Evolutionary conservation across 2,888 invertebrate species (phyloP), one percentile per base, ranked within the genome.

Genomic region (Liodrosophila aerea): DNA sequence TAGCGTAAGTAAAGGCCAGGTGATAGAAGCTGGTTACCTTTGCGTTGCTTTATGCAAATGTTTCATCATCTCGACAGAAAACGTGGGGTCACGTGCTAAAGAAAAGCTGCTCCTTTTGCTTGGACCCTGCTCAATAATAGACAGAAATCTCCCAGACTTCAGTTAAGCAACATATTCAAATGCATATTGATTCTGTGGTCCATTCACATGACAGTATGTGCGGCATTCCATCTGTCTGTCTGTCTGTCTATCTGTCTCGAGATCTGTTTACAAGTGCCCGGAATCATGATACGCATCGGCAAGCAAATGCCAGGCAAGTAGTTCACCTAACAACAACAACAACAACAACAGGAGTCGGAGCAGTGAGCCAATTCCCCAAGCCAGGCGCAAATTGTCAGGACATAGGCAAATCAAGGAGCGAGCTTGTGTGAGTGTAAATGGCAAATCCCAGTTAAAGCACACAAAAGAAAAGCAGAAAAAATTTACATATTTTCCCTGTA

Each of bases 101-200:
- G 13, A 54, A 60, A 76, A 64, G 60, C 63, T 57, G 58, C 47
- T 60, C 52, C 54, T 41, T 13, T 9, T 34, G n/a, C 13, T 2
- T 8, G 0, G 8, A 29, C 29, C 29, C 29, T 7, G 29, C 29
- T 7, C 29, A 29, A 47, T 29, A 63, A 49, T 44, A 44, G 44
- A 46, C 16, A 56, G 41, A 49, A 47, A 30, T 36, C 34, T 13
- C 7, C 16, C 52, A 41, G 47, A 43, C 39, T 43, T n/a, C 54
- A 41, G 45, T 12, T 49, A 29, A 30, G 37, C 22, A 53, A 44
- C 81, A 72, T 73, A 86, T 78, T 76, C 62, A 84, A 73, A 86
- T 86, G 85, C 65, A 81, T 86, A 86, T 86, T 86, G 78, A 86
- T 78, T 81, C 82, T 73, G 82, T 60, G 77, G 81, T 76, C 83